Evolutionary conservation across 2,888 invertebrate species (phyloP), one percentile per base, ranked within the genome.

Genomic region (Blera fallax): DNA sequence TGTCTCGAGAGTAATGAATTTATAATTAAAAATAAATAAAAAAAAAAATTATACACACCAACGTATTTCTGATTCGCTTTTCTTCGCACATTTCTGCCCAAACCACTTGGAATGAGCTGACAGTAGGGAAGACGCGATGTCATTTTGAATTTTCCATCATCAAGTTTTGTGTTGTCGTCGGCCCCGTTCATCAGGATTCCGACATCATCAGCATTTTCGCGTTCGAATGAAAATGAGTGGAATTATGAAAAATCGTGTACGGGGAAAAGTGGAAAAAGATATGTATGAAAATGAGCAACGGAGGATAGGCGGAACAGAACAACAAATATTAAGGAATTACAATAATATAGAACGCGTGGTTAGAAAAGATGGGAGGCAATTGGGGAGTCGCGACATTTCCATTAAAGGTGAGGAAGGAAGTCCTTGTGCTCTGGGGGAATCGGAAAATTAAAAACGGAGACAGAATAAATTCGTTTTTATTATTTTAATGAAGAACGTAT

Each of bases 11-110:
- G 79, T 79, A 84, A 84, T 84, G 84, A 79, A 84, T 84, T 79
- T 84, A 84, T 84, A 84, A 84, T 84, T 84, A 84, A 79, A 84
- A 84, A 74, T 58, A 84, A 79, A 79, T 64, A 84, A 48, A 60
- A 83, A 60, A 43, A 14, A 54, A 67, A 27, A 45, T 65, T 29
- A 32, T 34, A 67, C 45, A 69, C 56, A 29, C 62, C 40, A 62
- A 60, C 56, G 43, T 69, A 43, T 50, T 37, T 32, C 18, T 21
- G 58, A 60, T 60, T 69, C 40, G 11, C 24, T 29, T 60, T 69
- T 52, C 3, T 34, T 34, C n/a, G 34, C 43, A 21, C 29, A 29
- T 32, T 58, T 32, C 16, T 21, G 43, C 56, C 4, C 5, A 21
- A 18, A 1, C 24, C 21, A 3, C 8, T 60, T 10, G 3, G 48